phyloP scores from a whole-genome alignment of 2,888 invertebrate genomes.

The Tiliacea citrago region DNA sequence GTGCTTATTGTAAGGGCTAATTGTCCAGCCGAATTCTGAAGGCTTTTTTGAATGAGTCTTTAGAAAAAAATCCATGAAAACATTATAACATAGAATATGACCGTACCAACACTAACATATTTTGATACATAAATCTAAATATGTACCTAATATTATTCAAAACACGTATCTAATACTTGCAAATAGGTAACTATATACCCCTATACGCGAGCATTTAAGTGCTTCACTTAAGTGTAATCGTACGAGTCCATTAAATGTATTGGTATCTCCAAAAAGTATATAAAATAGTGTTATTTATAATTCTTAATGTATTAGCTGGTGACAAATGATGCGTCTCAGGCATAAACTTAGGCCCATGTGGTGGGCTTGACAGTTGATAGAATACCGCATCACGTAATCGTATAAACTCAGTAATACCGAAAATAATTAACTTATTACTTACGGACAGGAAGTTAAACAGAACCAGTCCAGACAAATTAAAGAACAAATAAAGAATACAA shows the following conservation, averaged over 20 bases:
- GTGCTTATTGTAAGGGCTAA: background rate
- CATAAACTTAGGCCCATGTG: conserved; percentile 38
- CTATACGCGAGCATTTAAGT: conserved; percentile 19
- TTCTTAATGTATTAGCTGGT: conserved; percentile 44
- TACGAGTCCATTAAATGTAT: conserved; percentile 45
- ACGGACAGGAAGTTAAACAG: background rate
- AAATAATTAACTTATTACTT: background rate
- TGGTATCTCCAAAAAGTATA: conserved; percentile 26
- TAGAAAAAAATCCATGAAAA: background rate
- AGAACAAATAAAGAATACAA: conserved; percentile 13
- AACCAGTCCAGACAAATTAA: conserved; percentile 2
- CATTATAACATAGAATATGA: background rate
- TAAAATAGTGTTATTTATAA: conserved; percentile 52
- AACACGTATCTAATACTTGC: conserved; percentile 34
- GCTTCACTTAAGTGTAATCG: conserved; percentile 38
- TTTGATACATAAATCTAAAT: background rate
- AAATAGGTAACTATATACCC: conserved; percentile 35
- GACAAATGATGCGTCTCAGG: conserved; percentile 36
- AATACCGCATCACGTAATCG: conserved; percentile 21
- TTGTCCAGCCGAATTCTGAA: background rate
- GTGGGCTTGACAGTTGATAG: conserved; percentile 27
- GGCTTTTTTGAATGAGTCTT: background rate
- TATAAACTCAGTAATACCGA: conserved; percentile 20
- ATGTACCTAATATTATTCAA: conserved; percentile 16
- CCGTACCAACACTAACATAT: conserved; percentile 1